Evolutionary conservation across 2,888 invertebrate species (phyloP).

Genomic region (Coenonympha glycerion): DNA sequence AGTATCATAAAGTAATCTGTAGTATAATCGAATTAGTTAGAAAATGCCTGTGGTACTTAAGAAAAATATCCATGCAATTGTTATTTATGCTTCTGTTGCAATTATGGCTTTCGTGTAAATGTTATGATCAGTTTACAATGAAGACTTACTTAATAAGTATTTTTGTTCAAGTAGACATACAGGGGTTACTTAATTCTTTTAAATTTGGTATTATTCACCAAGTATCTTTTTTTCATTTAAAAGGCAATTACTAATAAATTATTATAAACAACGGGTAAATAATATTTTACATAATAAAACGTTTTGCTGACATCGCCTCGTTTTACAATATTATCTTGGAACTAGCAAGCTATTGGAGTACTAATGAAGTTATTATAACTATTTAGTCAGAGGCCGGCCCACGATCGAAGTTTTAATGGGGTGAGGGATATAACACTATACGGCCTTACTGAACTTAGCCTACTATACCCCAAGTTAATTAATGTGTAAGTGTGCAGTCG

Average conservation of each 20-base stretch:
- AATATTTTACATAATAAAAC: too few species aligned
- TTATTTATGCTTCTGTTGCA: slow-evolving; percentile 19
- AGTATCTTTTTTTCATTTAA: too few species aligned
- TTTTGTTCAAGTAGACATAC: too few species aligned
- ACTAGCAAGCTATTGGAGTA: slow-evolving; percentile 2
- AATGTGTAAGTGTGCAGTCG: neutral
- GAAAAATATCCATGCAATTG: slow-evolving; percentile 14
- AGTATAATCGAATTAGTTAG: slow-evolving; percentile 15
- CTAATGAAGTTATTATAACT: slow-evolving; percentile 10
- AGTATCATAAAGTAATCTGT: slow-evolving; percentile 13
- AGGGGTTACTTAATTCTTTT: neutral
- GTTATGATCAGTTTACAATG: slow-evolving; percentile 1
- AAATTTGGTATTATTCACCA: neutral
- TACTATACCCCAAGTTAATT: neutral
- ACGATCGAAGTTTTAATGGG: slow-evolving; percentile 12
- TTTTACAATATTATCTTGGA: neutral
- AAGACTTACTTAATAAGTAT: too few species aligned
- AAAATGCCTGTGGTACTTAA: slow-evolving; percentile 25
- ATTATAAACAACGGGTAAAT: too few species aligned
- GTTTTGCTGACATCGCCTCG: neutral
- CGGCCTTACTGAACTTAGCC: neutral
- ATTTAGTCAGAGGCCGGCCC: slow-evolving; percentile 4
- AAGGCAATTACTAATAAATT: too few species aligned
- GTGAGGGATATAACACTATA: neutral
- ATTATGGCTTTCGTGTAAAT: slow-evolving; percentile 6